These are phyloP conservation scores for Scaptodrosophila latifasciaeformis DNA, from an alignment of 2,888 invertebrate genomes.

Conservation along the genomic window DNA sequence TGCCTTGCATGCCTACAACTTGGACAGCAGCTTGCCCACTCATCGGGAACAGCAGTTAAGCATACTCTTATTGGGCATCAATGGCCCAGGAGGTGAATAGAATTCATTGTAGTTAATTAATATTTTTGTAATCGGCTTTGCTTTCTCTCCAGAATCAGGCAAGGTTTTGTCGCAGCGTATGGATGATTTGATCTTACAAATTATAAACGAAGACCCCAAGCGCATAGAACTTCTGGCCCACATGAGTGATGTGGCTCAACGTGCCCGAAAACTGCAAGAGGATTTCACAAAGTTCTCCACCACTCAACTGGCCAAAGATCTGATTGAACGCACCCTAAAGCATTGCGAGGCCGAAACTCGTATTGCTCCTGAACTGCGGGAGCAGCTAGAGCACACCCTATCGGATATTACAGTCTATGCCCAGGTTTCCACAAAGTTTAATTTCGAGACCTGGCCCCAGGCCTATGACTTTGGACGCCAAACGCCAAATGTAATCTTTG, in stretches of 20 bases:
- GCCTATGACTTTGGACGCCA: constrained; percentile 76
- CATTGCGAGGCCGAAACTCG: constrained; percentile 74
- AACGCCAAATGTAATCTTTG: constrained; percentile 69
- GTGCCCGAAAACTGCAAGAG: constrained; percentile 61
- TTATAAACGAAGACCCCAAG: constrained; percentile 58
- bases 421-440: constrained; percentile 78
- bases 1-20: constrained; percentile 57
- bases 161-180: constrained; percentile 31
- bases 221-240: constrained; percentile 58
- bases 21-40: constrained; percentile 44
- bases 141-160: constrained; percentile 24
- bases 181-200: constrained; percentile 53
- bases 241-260: constrained; percentile 59
- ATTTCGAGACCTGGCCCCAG: constrained; percentile 78
- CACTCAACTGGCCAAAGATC: constrained; percentile 64
- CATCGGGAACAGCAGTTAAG: constrained; percentile 42
- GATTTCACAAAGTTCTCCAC: constrained; percentile 71
- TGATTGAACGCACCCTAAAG: constrained; percentile 75
- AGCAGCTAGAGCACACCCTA: constrained; percentile 77
- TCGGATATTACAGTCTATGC: constrained; percentile 81
- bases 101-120: background rate
- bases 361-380: constrained; percentile 64
- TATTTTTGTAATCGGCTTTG: background rate
- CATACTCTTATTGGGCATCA: constrained; percentile 47
- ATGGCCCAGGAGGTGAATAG: constrained; percentile 48